Conservation (phyloP, 2,797 vertebrate genomes). For the Esox lucius region DNA sequence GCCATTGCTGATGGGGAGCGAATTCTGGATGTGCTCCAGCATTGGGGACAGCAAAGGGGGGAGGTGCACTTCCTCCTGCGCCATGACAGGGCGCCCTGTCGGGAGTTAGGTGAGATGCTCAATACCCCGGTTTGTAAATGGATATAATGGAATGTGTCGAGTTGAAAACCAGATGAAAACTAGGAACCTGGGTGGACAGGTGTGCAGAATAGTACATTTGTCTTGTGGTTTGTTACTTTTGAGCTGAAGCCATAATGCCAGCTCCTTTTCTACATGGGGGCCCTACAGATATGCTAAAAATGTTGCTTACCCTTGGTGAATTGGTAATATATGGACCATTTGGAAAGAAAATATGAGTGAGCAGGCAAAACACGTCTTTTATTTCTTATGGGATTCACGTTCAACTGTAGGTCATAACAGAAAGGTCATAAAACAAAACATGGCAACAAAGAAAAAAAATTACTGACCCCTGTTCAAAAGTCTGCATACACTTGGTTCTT, state of each 20-base stretch:
- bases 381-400: too few relatives aligned
- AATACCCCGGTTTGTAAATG: not conserved
- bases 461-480: too few relatives aligned
- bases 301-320: too few relatives aligned
- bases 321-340: too few relatives aligned
- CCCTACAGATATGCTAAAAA: too few relatives aligned
- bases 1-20: constrained; percentile 81
- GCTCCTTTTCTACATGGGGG: not conserved
- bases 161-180: not conserved
- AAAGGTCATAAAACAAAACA: too few relatives aligned
- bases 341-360: too few relatives aligned
- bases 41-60: constrained; percentile 82
- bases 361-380: too few relatives aligned
- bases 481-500: too few relatives aligned
- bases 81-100: constrained; percentile 77
- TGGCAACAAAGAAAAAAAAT: too few relatives aligned
- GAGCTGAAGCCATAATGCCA: not conserved
- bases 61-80: constrained; percentile 90
- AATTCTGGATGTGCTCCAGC: constrained; percentile 87
- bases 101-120: constrained; percentile 72
- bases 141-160: not conserved
- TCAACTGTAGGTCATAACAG: too few relatives aligned
- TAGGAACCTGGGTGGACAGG: not conserved
- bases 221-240: not conserved
- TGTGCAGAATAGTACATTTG: not conserved